Conservation (phyloP, 2,797 vertebrate species). For the Paguma larvata region DNA sequence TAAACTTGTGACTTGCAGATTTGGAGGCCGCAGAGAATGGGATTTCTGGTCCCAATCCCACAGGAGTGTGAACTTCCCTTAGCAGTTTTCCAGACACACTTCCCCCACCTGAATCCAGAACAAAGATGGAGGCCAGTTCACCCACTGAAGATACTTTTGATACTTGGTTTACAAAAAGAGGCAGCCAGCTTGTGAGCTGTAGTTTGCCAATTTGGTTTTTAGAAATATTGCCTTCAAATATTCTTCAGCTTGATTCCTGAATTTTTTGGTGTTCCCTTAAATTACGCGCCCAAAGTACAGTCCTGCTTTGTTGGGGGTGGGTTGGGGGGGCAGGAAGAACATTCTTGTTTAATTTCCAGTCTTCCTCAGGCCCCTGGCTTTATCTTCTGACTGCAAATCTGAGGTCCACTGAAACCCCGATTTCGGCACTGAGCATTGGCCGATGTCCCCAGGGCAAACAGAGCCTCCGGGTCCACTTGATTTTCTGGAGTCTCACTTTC, state of each 20-base stretch:
- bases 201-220: neutral
- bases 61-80: neutral
- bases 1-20: neutral
- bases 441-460: neutral
- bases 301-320: neutral
- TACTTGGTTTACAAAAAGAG: constrained; percentile 6
- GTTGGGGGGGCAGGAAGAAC: neutral
- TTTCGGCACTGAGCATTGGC: neutral
- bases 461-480: neutral
- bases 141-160: neutral
- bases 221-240: neutral
- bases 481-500: neutral
- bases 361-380: neutral
- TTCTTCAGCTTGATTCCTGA: neutral
- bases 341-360: neutral
- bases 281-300: neutral
- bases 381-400: neutral
- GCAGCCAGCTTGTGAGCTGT: neutral
- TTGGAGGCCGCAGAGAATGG: neutral
- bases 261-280: neutral
- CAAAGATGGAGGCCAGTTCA: neutral
- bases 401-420: neutral
- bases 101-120: neutral
- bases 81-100: neutral
- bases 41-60: neutral